These are phyloP conservation scores for Nasonovia ribisnigri DNA, from an alignment of 2,888 invertebrate genomes.

Conservation along the genomic window DNA sequence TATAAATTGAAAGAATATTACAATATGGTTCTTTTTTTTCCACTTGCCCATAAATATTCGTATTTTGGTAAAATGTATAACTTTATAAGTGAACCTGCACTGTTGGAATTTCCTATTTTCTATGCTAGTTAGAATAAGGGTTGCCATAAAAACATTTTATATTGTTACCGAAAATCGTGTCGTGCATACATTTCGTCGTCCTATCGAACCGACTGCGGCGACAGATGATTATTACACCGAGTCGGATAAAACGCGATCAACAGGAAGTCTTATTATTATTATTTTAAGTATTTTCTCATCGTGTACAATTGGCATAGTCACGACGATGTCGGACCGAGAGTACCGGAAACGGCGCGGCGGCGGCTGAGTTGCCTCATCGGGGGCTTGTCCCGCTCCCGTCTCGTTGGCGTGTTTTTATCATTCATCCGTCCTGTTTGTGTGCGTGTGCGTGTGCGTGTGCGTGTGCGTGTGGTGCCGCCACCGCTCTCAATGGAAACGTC, in stretches of 20 bases:
- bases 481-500: conserved; percentile 59
- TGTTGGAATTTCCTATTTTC: not conserved
- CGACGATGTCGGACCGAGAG: conserved; percentile 48
- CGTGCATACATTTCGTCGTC: not conserved
- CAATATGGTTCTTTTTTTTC: not conserved
- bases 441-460: conserved; percentile 26
- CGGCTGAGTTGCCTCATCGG: conserved; percentile 47
- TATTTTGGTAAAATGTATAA: not conserved
- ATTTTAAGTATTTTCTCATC: conserved; percentile 47
- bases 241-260: conserved; percentile 53
- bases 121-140: not conserved
- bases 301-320: conserved; percentile 59
- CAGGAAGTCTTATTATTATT: conserved; percentile 62
- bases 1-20: not conserved
- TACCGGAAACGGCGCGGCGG: conserved; percentile 60
- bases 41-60: not conserved
- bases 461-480: conserved; percentile 27
- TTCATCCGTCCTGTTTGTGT: conserved; percentile 61
- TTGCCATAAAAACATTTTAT: not conserved
- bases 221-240: conserved; percentile 29
- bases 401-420: conserved; percentile 62
- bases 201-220: not conserved
- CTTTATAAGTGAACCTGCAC: not conserved
- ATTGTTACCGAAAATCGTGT: conserved; percentile 5
- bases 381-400: conserved; percentile 59